phyloP scores from a whole-genome alignment of 1,140 invertebrate species.

The Acromyrmex heyeri region DNA sequence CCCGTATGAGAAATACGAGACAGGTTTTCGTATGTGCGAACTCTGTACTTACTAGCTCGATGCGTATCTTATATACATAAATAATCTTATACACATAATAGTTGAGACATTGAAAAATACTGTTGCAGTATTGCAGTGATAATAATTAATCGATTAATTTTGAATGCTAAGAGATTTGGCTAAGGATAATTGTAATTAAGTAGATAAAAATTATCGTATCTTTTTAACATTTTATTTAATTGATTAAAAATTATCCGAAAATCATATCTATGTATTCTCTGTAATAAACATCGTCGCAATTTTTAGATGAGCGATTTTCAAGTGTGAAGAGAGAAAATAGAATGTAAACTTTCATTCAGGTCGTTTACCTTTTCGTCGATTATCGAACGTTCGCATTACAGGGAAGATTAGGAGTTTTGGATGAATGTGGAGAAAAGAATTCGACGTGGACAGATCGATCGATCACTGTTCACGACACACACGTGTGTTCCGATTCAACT shows the following conservation, averaged over 20 bases:
- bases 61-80: neutral
- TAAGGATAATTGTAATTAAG: neutral
- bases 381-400: constrained; percentile 61
- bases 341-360: neutral
- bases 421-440: constrained; percentile 40
- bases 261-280: neutral
- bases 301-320: constrained; percentile 8
- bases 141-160: neutral
- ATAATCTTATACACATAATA: neutral
- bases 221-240: neutral
- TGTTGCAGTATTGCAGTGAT: neutral
- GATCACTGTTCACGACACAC: constrained; percentile 57
- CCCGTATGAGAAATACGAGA: constrained; percentile 71
- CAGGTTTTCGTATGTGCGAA: constrained; percentile 12
- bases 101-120: neutral
- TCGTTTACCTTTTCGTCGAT: constrained; percentile 59
- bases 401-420: constrained; percentile 55
- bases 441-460: constrained; percentile 66
- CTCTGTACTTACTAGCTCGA: neutral
- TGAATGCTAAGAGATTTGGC: neutral
- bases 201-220: neutral
- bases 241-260: neutral
- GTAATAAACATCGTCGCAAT: neutral
- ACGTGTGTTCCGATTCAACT: constrained; percentile 22
- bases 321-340: neutral